Base-by-base conservation (phyloP, 2,113 vertebrate species). In the Upupa epops region DNA sequence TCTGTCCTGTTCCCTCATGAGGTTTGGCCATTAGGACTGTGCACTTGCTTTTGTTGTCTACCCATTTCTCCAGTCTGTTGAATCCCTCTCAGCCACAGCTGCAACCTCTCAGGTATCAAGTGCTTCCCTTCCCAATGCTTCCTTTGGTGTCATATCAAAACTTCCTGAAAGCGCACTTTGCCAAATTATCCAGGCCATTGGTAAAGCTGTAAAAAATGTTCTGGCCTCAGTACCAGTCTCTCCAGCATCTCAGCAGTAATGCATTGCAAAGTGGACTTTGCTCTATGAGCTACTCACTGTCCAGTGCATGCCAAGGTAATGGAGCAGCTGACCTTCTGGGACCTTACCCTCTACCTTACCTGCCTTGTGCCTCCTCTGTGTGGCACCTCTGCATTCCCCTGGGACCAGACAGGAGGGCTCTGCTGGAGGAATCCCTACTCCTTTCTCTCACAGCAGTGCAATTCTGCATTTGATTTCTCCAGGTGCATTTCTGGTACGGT, bases 81-180 rank as follows among this genome's bases (percentile, higher is more conserved):
- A 59, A 54, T 51, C 71, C 55, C 70, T 79, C 79, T 83, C 61
- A 92, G 24, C 19, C 85, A 64, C 87, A 96, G 82, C 75, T 85
- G 78, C 79, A 82, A 63, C 74, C 78, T 91, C 94, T 88, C 45
- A 94, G 86, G 56, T 52, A 59, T 60, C 2, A 0, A 93, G 82
- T 72, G 72, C 64, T 82, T 90, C 77, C 61, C 51, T 92, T 19
- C 81, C 17, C 42, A 5, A 40, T 60, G 66, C 55, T 90, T 84
- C 93, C 81, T 65, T 72, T 5, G 52, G 56, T 71, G 81, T 19
- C 26, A 81, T 83, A 80, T 68, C 48, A 86, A 86, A 90, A 52
- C 45, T 59, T 68, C 65, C 83, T 52, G 56, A 63, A 63, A 46
- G 19, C 28, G 31, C 16, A 26, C 46, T 83, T 69, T 78, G 49